A percentile compares a stretch with the other conserved stretches of the same genome.
These are phyloP conservation scores for Ariolimax columbianus DNA, from an alignment of 2,888 invertebrate genomes.

Conservation along the genomic window DNA sequence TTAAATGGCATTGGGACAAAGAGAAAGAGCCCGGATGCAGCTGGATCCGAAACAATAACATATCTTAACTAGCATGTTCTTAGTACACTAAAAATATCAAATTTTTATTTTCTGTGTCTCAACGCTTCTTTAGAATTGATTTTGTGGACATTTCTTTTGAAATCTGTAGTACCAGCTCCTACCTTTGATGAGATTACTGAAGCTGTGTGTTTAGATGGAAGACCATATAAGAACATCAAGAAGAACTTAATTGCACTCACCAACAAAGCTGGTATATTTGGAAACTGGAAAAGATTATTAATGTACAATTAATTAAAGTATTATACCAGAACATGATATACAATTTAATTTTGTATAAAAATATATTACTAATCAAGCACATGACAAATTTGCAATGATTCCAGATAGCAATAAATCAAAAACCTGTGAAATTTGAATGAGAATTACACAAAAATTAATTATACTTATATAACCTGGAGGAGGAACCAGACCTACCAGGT, in stretches of 20 bases:
- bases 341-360: not conserved
- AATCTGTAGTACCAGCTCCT: not conserved
- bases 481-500: no score
- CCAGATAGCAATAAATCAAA: no score
- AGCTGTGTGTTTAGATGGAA: slow-evolving; percentile 9
- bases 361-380: no score
- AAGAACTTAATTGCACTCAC: slow-evolving; percentile 31
- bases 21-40: no score
- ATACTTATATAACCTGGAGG: no score
- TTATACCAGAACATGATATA: not conserved
- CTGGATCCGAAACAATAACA: not conserved
- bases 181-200: not conserved
- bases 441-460: no score
- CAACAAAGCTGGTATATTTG: slow-evolving; percentile 25
- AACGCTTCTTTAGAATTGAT: not conserved
- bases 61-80: not conserved
- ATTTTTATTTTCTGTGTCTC: not conserved
- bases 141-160: not conserved
- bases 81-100: not conserved
- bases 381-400: no score
- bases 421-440: no score
- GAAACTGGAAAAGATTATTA: slow-evolving; percentile 30
- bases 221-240: slow-evolving; percentile 26
- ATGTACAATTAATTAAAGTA: slow-evolving; percentile 9
- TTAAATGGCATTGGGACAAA: no score